phyloP scores from a whole-genome alignment of 2,113 vertebrate species.

The Hydropotes inermis region DNA sequence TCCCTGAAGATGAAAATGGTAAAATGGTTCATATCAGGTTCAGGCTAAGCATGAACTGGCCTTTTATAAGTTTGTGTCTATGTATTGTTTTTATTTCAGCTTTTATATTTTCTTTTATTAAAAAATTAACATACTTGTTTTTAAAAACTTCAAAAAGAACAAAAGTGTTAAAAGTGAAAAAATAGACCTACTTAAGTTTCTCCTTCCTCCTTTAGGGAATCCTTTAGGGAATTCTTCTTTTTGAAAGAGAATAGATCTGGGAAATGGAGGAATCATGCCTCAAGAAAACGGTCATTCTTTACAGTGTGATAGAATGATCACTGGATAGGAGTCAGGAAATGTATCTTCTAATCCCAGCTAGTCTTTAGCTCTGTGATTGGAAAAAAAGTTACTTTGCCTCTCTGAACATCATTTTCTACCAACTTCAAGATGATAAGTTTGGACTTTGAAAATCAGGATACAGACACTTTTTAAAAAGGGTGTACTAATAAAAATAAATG shows the following conservation, averaged over 20 bases:
- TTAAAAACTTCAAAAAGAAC: neutral
- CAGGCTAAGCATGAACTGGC: neutral
- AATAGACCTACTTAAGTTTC: neutral
- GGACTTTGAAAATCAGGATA: constrained; percentile 20
- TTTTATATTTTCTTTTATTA: constrained; percentile 34
- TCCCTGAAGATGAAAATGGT: constrained; percentile 23
- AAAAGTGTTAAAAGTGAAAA: neutral
- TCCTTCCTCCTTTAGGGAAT: neutral
- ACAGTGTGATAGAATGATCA: constrained; percentile 6
- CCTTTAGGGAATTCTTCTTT: constrained; percentile 1
- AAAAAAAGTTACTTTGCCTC: neutral
- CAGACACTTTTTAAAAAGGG: neutral
- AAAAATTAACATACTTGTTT: neutral
- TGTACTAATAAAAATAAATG: neutral
- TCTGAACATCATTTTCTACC: constrained; percentile 13
- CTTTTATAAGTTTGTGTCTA: neutral
- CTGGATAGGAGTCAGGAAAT: neutral
- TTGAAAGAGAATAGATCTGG: neutral
- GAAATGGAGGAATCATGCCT: neutral
- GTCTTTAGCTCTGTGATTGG: neutral
- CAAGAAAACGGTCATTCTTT: constrained; percentile 40
- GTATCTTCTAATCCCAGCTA: constrained; percentile 3
- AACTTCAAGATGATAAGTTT: constrained; percentile 13
- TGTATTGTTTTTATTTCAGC: neutral
- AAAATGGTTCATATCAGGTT: constrained; percentile 12